Evolutionary conservation across 1,140 invertebrate genomes (phyloP), one percentile per base, ranked within the genome.

Genomic region (Apis cerana): DNA sequence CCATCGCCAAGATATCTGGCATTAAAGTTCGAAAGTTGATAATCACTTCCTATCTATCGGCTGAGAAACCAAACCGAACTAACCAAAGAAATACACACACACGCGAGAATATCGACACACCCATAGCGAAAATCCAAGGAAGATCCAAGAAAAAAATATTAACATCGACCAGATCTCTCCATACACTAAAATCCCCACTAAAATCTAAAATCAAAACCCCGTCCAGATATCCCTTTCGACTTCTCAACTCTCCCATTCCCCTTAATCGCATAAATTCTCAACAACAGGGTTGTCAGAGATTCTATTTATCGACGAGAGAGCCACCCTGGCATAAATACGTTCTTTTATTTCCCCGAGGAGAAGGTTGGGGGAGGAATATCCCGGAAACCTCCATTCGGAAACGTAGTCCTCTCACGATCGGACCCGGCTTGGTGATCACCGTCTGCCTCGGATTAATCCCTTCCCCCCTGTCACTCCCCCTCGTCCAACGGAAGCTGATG

Each of bases 341-440:
- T 77, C 79, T 85, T 88, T 82, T 84, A 88, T 88, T 88, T 88
- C 86, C 87, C 87, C 15, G 33, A 65, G 62, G 86, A 80, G 65
- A 54, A 56, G 23, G 23, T 62, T 13, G n/a, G 1, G 13, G 23
- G 23, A 62, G 61, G 23, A 62, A 54, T 17, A 17, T 5, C 4
- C 5, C 3, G 19, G 70, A 80, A 61, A 67, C 52, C 52, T 33
- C 50, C 59, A 59, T 64, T 68, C 70, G 76, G 69, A 58, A 85
- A 69, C 65, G 83, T 88, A 88, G 86, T 85, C 87, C 70, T 68
- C 86, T 88, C 86, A 88, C 83, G 87, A 88, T 88, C 80, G 59
- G 80, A 85, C 83, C 83, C 2, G 2, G 23, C 62, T 19, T 56
- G 79, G 70, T 80, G 76, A 88, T 88, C 86, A 83, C 80, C 61